Base-by-base conservation (phyloP, 1,140 invertebrate genomes). In the Coelopa frigida region DNA sequence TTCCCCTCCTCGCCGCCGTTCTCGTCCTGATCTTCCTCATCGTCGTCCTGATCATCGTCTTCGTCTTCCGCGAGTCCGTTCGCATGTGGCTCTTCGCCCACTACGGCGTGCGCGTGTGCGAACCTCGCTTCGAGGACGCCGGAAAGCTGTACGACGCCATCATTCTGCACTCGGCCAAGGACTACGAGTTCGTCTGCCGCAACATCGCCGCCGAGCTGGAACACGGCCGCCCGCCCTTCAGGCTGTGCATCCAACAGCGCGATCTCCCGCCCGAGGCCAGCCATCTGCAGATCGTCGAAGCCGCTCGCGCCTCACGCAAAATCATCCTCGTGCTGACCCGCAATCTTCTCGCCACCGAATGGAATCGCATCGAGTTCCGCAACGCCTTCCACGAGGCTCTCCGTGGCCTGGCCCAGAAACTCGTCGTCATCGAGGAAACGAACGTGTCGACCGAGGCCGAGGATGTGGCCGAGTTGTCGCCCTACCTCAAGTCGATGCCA, bases 71-170 rank as follows among this genome's bases (percentile, higher is more conserved):
- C 40, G 86, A 91, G 66, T 81, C 88, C 43, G 81, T 94, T 43
- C 80, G 87, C 50, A 80, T 93, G 44, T 93, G 89, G 87, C 76
- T 91, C 47, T 91, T 90, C 65, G 87, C 89, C 26, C 82, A 83
- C 52, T 93, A 92, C 69, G 89, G 89, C 2, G 75, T 91, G n/a
- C 76, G 88, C 42, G 77, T 93, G 33, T 87, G 67, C 23, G 67
- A 69, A 45, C 61, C 66, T 2, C 53, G 64, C 45, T 80, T 77
- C 57, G 83, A 85, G 60, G 85, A 89, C 51, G 78, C 81, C 38
- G 86, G 90, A 58, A 91, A 91, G 56, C 72, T 90, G 10, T 95
- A 91, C 70, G 94, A 96, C 63, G 90, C 87, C 27, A 94, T 93
- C 68, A 83, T 96, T 4, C 84, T 89, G 49, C 94, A 96, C 72